phyloP scores from a whole-genome alignment of 2,797 vertebrate genomes.

The Semotilus atromaculatus region DNA sequence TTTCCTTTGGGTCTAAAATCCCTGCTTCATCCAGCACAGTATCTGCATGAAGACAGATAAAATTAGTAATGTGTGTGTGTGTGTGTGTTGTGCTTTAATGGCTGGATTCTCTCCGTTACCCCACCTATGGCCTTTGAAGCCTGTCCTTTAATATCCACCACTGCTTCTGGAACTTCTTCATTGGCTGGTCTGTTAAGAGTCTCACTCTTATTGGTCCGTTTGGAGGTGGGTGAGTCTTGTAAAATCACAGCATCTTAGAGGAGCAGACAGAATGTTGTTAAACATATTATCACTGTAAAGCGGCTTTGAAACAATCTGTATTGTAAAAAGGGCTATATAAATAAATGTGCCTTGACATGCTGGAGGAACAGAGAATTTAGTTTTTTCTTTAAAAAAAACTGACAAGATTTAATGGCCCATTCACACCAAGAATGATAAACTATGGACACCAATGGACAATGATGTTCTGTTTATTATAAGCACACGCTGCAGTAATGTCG shows the following conservation, averaged over 20 bases:
- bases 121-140: slow-evolving; percentile 34
- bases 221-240: not conserved
- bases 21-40: slow-evolving; percentile 33
- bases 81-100: not conserved
- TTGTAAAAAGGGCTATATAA: too few relatives aligned
- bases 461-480: not conserved
- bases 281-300: too few relatives aligned
- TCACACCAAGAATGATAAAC: not conserved
- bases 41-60: slow-evolving; percentile 27
- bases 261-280: not conserved
- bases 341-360: not conserved
- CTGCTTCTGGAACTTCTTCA: slow-evolving; percentile 25
- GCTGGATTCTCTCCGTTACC: not conserved
- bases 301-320: too few relatives aligned
- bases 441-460: not conserved
- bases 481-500: not conserved
- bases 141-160: slow-evolving; percentile 47
- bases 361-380: not conserved
- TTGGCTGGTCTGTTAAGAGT: slow-evolving; percentile 25
- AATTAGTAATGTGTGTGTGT: not conserved
- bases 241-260: slow-evolving; percentile 4
- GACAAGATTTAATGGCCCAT: not conserved
- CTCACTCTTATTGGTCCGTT: slow-evolving; percentile 20
- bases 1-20: slow-evolving; percentile 21
- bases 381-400: not conserved